A percentile compares a stretch with the other conserved stretches of the same genome.
Conservation (phyloP, 92 coral and sea anemone species). For the Parazoanthus atlanticus region DNA sequence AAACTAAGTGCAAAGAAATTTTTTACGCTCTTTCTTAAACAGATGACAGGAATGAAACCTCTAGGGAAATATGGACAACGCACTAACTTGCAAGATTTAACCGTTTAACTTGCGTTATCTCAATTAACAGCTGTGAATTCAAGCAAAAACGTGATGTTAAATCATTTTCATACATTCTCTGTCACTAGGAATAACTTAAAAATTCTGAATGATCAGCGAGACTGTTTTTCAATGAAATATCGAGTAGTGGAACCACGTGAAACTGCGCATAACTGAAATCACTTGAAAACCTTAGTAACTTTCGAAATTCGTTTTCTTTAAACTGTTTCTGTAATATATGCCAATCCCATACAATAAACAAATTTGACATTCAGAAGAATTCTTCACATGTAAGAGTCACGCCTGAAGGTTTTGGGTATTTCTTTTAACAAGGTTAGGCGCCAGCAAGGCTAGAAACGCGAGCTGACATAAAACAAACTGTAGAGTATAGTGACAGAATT, state of each 20-base stretch:
- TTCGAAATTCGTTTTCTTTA: too few relatives aligned
- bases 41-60: slow-evolving; percentile 17
- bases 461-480: too few relatives aligned
- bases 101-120: background rate
- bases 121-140: slow-evolving; percentile 26
- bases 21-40: slow-evolving; percentile 19
- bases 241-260: background rate
- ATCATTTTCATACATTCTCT: background rate
- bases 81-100: slow-evolving; percentile 1
- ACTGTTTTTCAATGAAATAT: too few relatives aligned
- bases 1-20: background rate
- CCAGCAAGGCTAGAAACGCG: too few relatives aligned
- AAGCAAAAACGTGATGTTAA: slow-evolving; percentile 1
- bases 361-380: too few relatives aligned
- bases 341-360: too few relatives aligned
- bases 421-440: too few relatives aligned
- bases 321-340: too few relatives aligned
- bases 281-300: too few relatives aligned
- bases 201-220: background rate
- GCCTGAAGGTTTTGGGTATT: too few relatives aligned
- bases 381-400: too few relatives aligned
- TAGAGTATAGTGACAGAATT: too few relatives aligned
- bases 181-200: background rate
- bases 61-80: slow-evolving; percentile 6
- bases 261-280: background rate